Evolutionary conservation across 2,797 vertebrate species (phyloP), one percentile per base, ranked within the genome.

Genomic region (Xyrichtys novacula): DNA sequence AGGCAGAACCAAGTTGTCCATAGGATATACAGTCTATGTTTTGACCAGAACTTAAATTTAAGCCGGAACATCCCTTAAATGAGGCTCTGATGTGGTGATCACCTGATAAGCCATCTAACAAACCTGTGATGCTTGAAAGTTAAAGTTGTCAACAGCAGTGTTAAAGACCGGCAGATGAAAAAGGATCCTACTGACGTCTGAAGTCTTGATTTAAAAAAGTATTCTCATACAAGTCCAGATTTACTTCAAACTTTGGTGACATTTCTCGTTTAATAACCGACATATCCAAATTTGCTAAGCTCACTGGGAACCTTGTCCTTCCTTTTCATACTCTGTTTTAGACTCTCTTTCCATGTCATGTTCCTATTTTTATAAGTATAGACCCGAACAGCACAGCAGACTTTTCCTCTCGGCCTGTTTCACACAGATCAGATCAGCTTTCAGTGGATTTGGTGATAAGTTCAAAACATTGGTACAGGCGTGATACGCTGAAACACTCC

Each of bases 291-390:
- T 25, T 32, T 22, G 47, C 44, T 65, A 46, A 65, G 7, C 47
- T 71, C 57, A 32, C 23, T 46, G 55, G 29, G 32, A 53, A 38
- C 44, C 44, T 22, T 16, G 23, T 71, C 3, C 26, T 23, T 67
- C 72, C 54, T 60, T 65, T 40, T 83, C 58, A 77, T 57, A 65
- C 67, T 22, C 71, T 59, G 56, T 61, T 43, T 60, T 72, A 60
- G 22, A 16, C 55, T 67, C 57, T 25, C 74, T 80, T 64, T 74
- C 65, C 43, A 50, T 78, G 61, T 74, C 81, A 60, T 44, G 62
- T 20, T 47, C 54, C 80, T 87, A 80, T 83, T 87, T 89, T 78
- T 80, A 81, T 71, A 71, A 75, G 52, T 5, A 31, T 43, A 61
- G 71, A 68, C 55, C 69, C 28, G 54, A 55, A 55, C 34, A 4